Evolutionary conservation across 2,113 vertebrate genomes (phyloP).

Genomic region (Perca fluviatilis): DNA sequence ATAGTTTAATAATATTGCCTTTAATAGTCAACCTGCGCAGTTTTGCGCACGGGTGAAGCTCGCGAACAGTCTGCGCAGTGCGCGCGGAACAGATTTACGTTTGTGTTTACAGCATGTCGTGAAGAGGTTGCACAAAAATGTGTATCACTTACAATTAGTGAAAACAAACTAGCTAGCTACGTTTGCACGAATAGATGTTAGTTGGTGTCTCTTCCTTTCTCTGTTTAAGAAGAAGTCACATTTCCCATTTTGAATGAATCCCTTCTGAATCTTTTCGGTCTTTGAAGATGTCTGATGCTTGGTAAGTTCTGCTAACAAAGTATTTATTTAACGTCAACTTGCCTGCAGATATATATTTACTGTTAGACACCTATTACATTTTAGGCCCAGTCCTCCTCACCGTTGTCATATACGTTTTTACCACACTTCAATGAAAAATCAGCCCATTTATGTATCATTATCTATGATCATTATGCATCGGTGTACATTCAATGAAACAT

Average conservation of each 20-base stretch:
- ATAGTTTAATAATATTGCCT: neutral
- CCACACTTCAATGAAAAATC: neutral
- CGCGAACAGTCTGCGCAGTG: neutral
- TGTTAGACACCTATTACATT: neutral
- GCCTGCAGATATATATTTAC: neutral
- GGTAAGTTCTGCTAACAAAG: slow-evolving; percentile 65
- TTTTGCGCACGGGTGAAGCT: slow-evolving; percentile 42
- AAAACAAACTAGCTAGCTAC: neutral
- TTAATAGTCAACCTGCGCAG: slow-evolving; percentile 30
- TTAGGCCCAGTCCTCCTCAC: neutral
- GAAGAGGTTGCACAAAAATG: neutral
- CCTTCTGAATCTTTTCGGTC: neutral
- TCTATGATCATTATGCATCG: neutral
- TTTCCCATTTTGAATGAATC: neutral
- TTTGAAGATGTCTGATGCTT: slow-evolving; percentile 77
- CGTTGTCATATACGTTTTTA: neutral
- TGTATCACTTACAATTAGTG: neutral
- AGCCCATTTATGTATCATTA: neutral
- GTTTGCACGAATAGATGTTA: neutral
- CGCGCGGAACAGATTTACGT: slow-evolving; percentile 51
- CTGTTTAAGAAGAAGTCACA: neutral
- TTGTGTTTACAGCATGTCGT: slow-evolving; percentile 38
- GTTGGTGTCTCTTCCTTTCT: neutral
- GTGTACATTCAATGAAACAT: neutral
- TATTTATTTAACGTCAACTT: neutral